A percentile compares a stretch with the other conserved stretches of the same genome.
These are phyloP conservation scores for Triplophysa yarkandensis DNA, from an alignment of 2,797 vertebrate genomes.

Conservation along the genomic window DNA sequence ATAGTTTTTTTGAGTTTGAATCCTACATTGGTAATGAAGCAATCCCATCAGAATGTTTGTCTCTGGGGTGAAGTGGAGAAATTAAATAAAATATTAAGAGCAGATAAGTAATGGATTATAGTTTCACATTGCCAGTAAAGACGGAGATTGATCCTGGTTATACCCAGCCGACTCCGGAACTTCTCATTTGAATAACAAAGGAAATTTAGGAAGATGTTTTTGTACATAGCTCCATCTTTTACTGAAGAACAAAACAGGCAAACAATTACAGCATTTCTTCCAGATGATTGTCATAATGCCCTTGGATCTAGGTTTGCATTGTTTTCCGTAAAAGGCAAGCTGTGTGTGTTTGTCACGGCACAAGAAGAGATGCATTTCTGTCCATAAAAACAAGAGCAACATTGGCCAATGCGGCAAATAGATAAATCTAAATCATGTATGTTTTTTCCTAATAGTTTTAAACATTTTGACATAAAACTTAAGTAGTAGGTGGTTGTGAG, in stretches of 20 bases:
- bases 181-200: conserved; percentile 13
- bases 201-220: not conserved
- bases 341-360: conserved; percentile 15
- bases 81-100: conserved; percentile 18
- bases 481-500: not conserved
- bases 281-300: conserved; percentile 18
- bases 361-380: not conserved
- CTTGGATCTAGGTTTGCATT: not conserved
- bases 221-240: not conserved
- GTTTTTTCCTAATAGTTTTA: not conserved
- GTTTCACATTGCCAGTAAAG: conserved; percentile 9
- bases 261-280: conserved; percentile 42
- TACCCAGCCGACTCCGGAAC: conserved; percentile 4
- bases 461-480: not conserved
- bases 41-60: conserved; percentile 29
- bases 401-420: not conserved
- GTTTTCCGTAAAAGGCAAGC: conserved; percentile 36
- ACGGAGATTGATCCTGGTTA: conserved; percentile 6
- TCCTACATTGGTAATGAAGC: conserved; percentile 22
- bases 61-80: conserved; percentile 10
- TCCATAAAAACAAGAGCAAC: conserved; percentile 5
- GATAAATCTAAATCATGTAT: conserved; percentile 4
- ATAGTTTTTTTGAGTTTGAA: conserved; percentile 1
- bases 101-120: conserved; percentile 42
- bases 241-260: not conserved